These are phyloP conservation scores for Coptodon rendalli DNA, from an alignment of 2,113 vertebrate species.

Conservation along the genomic window DNA sequence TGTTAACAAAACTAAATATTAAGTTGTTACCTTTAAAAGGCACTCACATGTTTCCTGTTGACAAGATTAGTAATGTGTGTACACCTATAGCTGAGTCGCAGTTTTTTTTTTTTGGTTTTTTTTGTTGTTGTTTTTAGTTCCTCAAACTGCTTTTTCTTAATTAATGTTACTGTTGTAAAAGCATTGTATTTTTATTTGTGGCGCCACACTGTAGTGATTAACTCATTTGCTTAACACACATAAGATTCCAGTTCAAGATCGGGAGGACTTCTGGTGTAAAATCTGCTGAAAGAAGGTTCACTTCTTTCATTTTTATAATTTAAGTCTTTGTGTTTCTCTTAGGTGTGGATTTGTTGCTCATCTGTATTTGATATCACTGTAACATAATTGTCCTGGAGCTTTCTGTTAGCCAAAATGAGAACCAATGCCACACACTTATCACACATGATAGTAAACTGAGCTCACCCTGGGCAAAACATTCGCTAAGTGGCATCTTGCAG, in stretches of 20 bases:
- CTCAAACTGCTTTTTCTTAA: neutral
- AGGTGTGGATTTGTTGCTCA: neutral
- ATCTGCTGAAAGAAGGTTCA: neutral
- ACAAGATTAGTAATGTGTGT: too few species aligned
- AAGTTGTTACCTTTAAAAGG: neutral
- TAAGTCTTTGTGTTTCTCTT: neutral
- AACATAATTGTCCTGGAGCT: neutral
- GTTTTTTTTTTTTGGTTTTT: neutral
- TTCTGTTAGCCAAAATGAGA: neutral
- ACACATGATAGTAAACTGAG: neutral
- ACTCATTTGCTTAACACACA: neutral
- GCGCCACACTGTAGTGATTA: neutral
- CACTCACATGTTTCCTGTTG: neutral
- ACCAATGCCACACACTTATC: neutral
- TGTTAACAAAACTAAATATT: neutral
- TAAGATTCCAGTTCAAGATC: neutral
- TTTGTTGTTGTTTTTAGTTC: neutral
- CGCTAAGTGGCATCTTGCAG: neutral
- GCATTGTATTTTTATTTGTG: neutral
- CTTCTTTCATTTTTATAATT: neutral
- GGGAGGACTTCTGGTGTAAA: neutral
- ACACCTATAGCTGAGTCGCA: neutral
- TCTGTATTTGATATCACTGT: neutral
- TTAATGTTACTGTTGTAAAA: neutral
- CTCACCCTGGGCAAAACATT: neutral